phyloP scores from a whole-genome alignment of 2,113 vertebrate genomes.

The Callithrix jacchus region DNA sequence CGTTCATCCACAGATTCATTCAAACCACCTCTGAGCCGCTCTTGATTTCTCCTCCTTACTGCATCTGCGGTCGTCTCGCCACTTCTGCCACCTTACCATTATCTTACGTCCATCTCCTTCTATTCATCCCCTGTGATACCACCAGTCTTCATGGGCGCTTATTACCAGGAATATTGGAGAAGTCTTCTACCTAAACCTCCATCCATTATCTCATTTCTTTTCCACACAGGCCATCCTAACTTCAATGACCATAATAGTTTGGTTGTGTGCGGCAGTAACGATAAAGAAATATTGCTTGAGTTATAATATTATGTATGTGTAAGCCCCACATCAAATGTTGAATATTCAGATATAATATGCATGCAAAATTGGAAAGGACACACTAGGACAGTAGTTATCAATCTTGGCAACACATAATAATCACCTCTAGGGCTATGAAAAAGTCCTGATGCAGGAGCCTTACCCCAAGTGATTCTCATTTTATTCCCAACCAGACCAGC shows the following conservation, averaged over 20 bases:
- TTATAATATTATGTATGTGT: not conserved
- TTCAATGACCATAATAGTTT: not conserved
- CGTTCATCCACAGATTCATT: not conserved
- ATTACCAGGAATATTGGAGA: not conserved
- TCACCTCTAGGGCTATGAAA: not conserved
- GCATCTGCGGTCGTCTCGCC: not conserved
- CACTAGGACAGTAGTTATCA: not conserved
- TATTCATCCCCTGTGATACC: not conserved
- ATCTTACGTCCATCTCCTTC: not conserved
- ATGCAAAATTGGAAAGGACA: not conserved
- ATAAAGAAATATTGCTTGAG: not conserved
- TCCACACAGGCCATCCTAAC: not conserved
- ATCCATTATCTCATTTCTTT: not conserved
- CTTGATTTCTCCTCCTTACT: not conserved
- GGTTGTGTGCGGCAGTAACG: not conserved
- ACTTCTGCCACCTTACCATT: not conserved
- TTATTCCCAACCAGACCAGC: not conserved
- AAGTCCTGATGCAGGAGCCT: not conserved
- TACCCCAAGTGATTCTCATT: not conserved
- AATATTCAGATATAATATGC: not conserved
- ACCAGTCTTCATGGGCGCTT: not conserved
- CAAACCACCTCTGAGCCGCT: not conserved
- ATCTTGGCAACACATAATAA: not conserved
- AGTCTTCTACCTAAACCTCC: not conserved
- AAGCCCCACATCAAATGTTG: not conserved